Base-by-base conservation (phyloP, 2,888 invertebrate species). In the Ethmia dodecea region DNA sequence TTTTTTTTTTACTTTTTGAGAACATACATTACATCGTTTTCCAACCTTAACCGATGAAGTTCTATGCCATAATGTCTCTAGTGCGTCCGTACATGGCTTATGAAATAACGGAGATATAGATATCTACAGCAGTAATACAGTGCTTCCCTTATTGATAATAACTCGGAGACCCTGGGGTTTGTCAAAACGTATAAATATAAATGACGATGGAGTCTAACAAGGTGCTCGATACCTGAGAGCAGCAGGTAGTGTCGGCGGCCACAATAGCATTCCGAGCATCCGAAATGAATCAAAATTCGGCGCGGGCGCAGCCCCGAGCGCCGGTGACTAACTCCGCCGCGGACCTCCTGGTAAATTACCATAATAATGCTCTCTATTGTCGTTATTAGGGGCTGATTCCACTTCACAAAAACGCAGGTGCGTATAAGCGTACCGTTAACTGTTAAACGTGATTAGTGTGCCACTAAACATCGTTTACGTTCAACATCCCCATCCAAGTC, bases 211-310 rank as follows among this genome's bases (percentile, higher is more conserved):
- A 12, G 14, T 31, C 14, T 42, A 38, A 33, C 37, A 36, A 43
- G 38, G 26, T 26, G 24, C 46, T 62, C 63, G 63, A 50, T 52
- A 49, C 55, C 51, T 54, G 58, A 13, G 54, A 22, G 22, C 22
- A 54, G 54, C 80, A 83, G 81, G 84, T 81, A 83, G 60, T 51
- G 56, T 53, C 26, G 26, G 26, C 26, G 26, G 12, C 26, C 56
- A 80, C 81, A 83, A 84, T 83, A 73, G 79, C 81, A 84, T 84
- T 81, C 84, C 81, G 67, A 57, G 51, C 76, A 78, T 74, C 67
- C 72, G 69, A 79, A 79, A 80, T 83, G 77, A 84, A 80, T 83
- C 80, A 77, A 81, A 81, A 78, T 71, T 77, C 74, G 67, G 50
- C 58, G 61, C 67, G 63, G 67, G 50, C 57, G 61, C 66, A 63